These are phyloP conservation scores for Atractosteus spatula DNA, from an alignment of 2,113 vertebrate species.

Conservation along the genomic window DNA sequence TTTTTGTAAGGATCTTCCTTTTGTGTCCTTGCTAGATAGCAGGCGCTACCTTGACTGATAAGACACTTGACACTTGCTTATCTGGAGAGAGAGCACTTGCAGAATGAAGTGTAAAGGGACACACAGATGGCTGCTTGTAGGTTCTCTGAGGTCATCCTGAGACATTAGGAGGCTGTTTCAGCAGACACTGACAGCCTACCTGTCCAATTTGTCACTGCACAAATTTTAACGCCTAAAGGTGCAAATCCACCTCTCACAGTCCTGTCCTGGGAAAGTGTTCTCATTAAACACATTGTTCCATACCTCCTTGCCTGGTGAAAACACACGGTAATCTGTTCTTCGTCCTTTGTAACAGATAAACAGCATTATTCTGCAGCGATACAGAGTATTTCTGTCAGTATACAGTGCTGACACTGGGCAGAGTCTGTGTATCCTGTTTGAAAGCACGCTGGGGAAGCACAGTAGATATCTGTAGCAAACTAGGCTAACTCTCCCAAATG, in stretches of 20 bases:
- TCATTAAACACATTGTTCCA: constrained; percentile 16
- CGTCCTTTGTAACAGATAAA: too few species aligned
- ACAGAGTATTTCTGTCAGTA: too few species aligned
- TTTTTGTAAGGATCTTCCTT: constrained; percentile 24
- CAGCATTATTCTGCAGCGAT: too few species aligned
- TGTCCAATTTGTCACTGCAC: constrained; percentile 18
- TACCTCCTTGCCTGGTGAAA: constrained; percentile 12
- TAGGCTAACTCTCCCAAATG: too few species aligned
- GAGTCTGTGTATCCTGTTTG: too few species aligned
- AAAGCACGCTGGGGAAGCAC: too few species aligned
- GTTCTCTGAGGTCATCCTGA: constrained; percentile 21
- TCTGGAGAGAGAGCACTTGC: not conserved
- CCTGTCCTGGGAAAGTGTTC: constrained; percentile 15
- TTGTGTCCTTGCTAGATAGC: constrained; percentile 36
- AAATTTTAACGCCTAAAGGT: not conserved
- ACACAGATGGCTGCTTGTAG: not conserved
- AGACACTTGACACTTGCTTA: constrained; percentile 13
- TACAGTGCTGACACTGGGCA: too few species aligned
- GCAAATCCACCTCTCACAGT: constrained; percentile 7
- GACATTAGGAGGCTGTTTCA: constrained; percentile 2
- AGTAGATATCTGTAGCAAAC: too few species aligned
- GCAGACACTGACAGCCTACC: constrained; percentile 22
- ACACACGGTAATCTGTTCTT: too few species aligned
- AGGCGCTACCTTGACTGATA: constrained; percentile 18
- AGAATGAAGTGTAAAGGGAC: constrained; percentile 16